Evolutionary conservation across 2,113 vertebrate species (phyloP), one percentile per base, ranked within the genome.

Genomic region (Craseonycteris thonglongyai): DNA sequence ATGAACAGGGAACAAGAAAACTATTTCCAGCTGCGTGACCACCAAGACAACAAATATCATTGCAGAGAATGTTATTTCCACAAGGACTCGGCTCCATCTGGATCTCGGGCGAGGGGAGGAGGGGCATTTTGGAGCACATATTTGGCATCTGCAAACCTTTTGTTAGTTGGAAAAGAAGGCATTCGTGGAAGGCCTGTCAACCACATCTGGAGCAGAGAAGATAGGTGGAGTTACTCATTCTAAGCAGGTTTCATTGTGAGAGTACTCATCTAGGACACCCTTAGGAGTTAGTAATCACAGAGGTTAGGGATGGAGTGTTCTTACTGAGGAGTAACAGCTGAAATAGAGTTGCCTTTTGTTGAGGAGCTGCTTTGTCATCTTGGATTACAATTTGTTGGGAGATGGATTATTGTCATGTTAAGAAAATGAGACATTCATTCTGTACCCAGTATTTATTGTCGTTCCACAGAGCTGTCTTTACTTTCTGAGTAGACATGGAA

Each of bases 261-360:
- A 80, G 72, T 45, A 2, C 35, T 49, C 38, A 59, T n/a, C 0
- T 22, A 81, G 86, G 66, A 14, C 38, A 35, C 28, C 54, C 40
- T n/a, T 10, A 24, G 65, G 81, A 51, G 59, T 56, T 22, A 5
- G 71, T 58, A 85, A 61, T 96, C 96, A 72, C 47, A 51, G 71
- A 33, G 68, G 76, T 74, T 65, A 65, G 92, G 87, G 81, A 26
- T 65, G 54, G 51, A 28, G 21, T 24, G 42, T 72, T 68, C 90
- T 84, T 54, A 8, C 15, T 22, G 14, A 35, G 54, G 65, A 84
- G 45, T 15, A 58, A n/a, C 26, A 24, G 24, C 83, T 28, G 56
- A 78, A 88, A 93, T 78, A 93, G 80, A 88, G 65, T 58, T 71
- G 72, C 74, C 65, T 89, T 92, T 91, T 95, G 94, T 92, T 69